A percentile compares a stretch with the other conserved stretches of the same genome.
These are phyloP conservation scores for Tribolium madens DNA, from an alignment of 1,140 invertebrate genomes.

Conservation along the genomic window DNA sequence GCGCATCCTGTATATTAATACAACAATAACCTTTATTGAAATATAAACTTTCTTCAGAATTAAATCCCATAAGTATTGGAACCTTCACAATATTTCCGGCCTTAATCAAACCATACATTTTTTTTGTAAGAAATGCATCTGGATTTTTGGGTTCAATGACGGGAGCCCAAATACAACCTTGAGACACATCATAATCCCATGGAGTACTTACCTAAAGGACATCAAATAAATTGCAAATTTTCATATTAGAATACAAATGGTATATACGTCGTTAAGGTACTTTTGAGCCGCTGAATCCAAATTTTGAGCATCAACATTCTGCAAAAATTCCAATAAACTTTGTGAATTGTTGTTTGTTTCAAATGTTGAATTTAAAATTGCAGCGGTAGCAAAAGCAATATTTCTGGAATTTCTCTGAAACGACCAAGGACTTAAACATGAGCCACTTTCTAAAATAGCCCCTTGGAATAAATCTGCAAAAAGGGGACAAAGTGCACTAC, in stretches of 20 bases:
- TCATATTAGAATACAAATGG: no score
- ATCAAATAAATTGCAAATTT: no score
- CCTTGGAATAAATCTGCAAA: constrained; percentile 45
- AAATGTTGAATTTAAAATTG: constrained; percentile 39
- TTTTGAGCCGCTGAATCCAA: constrained; percentile 18
- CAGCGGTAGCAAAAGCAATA: constrained; percentile 39
- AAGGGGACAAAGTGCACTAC: no score
- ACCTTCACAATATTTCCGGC: constrained; percentile 11
- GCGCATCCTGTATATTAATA: no score
- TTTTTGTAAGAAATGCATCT: constrained; percentile 13
- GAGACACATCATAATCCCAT: background rate
- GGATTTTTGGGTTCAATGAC: constrained; percentile 13
- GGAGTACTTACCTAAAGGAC: background rate
- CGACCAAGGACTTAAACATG: constrained; percentile 29
- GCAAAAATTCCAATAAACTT: constrained; percentile 36
- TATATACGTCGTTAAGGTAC: background rate
- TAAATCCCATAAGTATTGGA: constrained; percentile 25
- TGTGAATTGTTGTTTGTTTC: constrained; percentile 1
- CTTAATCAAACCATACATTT: constrained; percentile 12
- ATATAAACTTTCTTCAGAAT: constrained; percentile 5
- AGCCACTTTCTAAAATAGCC: constrained; percentile 46
- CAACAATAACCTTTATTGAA: constrained; percentile 17
- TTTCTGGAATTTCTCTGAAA: constrained; percentile 30
- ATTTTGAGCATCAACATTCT: constrained; percentile 24
- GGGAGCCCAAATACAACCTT: background rate